Conservation (phyloP, 2,888 invertebrate species). For the Apamea anceps region DNA sequence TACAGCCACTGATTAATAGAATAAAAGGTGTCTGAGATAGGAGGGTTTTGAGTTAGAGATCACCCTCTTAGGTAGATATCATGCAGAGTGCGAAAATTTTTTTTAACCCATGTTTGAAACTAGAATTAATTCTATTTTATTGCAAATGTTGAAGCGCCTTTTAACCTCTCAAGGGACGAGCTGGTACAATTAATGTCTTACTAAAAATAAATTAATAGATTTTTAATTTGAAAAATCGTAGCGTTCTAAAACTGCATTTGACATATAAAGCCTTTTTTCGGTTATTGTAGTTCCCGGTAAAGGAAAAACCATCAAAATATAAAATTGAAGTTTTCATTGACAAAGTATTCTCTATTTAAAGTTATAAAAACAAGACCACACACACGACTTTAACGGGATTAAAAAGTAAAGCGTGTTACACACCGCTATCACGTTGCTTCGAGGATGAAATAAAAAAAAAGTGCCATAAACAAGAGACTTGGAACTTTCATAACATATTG, state of each 20-base stretch:
- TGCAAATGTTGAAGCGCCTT: neutral
- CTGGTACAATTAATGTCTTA: neutral
- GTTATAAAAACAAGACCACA: slow-evolving; percentile 11
- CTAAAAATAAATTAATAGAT: neutral
- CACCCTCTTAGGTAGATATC: too few relatives aligned
- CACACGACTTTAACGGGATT: slow-evolving; percentile 21
- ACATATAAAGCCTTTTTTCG: neutral
- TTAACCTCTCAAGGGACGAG: neutral
- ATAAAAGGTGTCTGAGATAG: too few relatives aligned
- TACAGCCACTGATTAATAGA: too few relatives aligned
- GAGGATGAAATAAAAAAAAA: slow-evolving; percentile 28
- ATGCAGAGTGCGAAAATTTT: neutral
- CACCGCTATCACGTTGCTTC: slow-evolving; percentile 22
- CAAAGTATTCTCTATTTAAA: slow-evolving; percentile 7
- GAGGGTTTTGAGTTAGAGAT: too few relatives aligned
- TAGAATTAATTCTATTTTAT: neutral
- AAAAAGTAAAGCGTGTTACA: slow-evolving; percentile 13
- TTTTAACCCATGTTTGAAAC: neutral
- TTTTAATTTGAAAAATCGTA: neutral
- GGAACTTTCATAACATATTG: slow-evolving; percentile 72
- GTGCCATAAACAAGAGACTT: slow-evolving; percentile 16
- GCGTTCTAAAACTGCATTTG: neutral
- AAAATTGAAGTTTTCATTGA: neutral
- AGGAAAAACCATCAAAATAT: neutral
- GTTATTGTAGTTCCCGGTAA: neutral